These are phyloP conservation scores for Pterostichus niger DNA, from an alignment of 2,888 invertebrate species.

Conservation along the genomic window DNA sequence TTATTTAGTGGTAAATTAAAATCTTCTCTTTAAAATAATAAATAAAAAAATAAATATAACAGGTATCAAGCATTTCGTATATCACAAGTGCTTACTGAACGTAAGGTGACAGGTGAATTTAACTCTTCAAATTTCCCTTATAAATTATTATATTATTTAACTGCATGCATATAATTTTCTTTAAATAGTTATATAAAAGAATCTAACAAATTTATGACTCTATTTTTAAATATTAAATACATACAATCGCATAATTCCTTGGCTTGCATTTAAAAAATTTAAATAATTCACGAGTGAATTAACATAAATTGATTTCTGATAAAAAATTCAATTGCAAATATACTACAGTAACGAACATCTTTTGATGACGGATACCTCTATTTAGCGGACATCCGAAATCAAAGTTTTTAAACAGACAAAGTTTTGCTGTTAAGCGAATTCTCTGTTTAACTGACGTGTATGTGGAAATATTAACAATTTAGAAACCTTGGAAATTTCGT, in stretches of 20 bases:
- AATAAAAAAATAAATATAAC: constrained; percentile 6
- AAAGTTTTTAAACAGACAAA: too few species aligned
- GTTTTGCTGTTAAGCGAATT: too few species aligned
- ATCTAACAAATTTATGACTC: constrained; percentile 39
- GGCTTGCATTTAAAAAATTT: constrained; percentile 32
- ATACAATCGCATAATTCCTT: constrained; percentile 44
- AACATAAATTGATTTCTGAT: constrained; percentile 16
- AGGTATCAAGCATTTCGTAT: constrained; percentile 31
- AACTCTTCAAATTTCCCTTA: neutral
- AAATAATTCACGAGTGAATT: constrained; percentile 17
- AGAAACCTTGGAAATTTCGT: too few species aligned
- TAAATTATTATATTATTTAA: constrained; percentile 25
- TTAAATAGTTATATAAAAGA: constrained; percentile 17
- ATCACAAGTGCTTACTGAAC: constrained; percentile 51
- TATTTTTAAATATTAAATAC: constrained; percentile 6
- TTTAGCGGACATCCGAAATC: too few species aligned
- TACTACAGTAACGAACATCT: too few species aligned
- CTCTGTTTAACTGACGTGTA: too few species aligned
- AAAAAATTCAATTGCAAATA: neutral
- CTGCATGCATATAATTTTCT: constrained; percentile 37
- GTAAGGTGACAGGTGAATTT: constrained; percentile 36
- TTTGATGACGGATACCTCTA: too few species aligned
- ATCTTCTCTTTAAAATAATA: constrained; percentile 10
- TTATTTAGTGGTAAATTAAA: neutral
- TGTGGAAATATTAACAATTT: too few species aligned